These are phyloP conservation scores for Spatula versicolor DNA, from an alignment of 2,797 vertebrate species.

Conservation along the genomic window DNA sequence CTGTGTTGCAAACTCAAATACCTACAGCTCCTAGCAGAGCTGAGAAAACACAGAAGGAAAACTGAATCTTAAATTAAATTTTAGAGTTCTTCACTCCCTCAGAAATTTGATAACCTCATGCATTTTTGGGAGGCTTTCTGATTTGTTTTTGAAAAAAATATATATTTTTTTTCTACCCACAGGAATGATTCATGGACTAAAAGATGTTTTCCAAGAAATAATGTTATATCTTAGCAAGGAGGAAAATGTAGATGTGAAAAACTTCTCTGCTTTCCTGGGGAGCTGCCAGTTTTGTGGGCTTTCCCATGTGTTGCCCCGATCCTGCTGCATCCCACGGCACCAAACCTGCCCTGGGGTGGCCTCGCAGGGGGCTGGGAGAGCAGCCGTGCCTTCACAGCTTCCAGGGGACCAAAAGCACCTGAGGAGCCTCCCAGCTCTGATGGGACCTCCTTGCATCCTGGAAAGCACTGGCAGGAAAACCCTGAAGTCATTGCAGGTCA, in stretches of 20 bases:
- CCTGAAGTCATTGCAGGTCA: not conserved
- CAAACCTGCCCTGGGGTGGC: fast-evolving
- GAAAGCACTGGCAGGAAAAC: not conserved
- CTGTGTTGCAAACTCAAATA: not conserved
- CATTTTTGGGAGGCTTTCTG: not conserved
- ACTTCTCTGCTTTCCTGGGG: not conserved
- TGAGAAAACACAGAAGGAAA: not conserved
- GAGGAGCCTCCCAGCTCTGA: not conserved
- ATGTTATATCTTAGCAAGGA: not conserved
- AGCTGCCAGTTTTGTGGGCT: not conserved
- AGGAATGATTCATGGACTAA: not conserved
- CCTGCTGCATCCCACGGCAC: not conserved
- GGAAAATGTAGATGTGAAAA: not conserved
- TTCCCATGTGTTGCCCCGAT: not conserved
- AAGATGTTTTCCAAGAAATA: not conserved
- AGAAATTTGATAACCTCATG: not conserved
- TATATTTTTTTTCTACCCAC: not conserved
- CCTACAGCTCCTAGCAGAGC: not conserved
- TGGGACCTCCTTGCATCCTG: fast-evolving
- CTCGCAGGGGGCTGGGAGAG: not conserved
- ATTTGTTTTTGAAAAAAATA: not conserved
- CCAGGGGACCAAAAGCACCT: not conserved
- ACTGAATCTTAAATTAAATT: not conserved
- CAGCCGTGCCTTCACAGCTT: not conserved
- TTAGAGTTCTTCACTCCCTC: not conserved